A percentile compares a stretch with the other conserved stretches of the same genome.
These are phyloP conservation scores for Brassicogethes aeneus DNA, from an alignment of 2,888 invertebrate genomes.

Conservation along the genomic window DNA sequence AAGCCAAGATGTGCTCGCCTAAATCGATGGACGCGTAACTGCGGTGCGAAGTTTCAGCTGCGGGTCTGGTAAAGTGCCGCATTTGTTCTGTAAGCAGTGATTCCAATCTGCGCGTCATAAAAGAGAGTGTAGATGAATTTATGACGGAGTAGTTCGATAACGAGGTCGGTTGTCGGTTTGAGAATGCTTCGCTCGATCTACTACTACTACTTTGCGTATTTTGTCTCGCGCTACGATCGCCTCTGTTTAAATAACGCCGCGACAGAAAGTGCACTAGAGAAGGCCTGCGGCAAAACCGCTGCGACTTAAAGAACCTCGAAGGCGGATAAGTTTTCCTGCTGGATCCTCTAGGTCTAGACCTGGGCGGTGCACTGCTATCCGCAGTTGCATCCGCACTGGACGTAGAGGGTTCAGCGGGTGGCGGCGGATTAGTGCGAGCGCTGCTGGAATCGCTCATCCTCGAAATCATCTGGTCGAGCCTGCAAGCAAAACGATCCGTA, in stretches of 20 bases:
- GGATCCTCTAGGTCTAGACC: conserved; percentile 16
- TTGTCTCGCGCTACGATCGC: conserved; percentile 15
- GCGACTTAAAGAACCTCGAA: conserved; percentile 17
- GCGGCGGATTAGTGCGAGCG: conserved; percentile 8
- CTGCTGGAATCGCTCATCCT: conserved; percentile 4
- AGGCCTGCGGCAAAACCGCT: conserved; percentile 8
- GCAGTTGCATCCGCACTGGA: not conserved
- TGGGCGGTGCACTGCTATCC: not conserved
- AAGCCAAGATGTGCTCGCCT: conserved; percentile 31
- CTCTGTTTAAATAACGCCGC: conserved; percentile 22
- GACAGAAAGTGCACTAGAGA: conserved; percentile 28
- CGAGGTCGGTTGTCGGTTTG: conserved; percentile 8
- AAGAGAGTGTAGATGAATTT: conserved; percentile 18
- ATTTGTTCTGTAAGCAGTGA: conserved; percentile 25
- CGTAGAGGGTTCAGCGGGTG: not conserved
- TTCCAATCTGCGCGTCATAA: conserved; percentile 26
- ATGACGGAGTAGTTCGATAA: conserved; percentile 20
- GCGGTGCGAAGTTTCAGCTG: conserved; percentile 12
- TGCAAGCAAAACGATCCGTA: too few relatives aligned
- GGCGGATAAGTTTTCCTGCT: conserved; percentile 35
- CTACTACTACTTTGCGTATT: conserved; percentile 3
- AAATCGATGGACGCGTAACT: conserved; percentile 21
- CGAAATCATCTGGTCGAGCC: conserved; percentile 1
- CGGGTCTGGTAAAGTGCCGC: conserved; percentile 17
- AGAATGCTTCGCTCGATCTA: conserved; percentile 2